Percentiles rank a stretch among this genome's conserved stretches.
Evolutionary conservation across 2,113 vertebrate species (phyloP).

Genomic region (Hypomesus transpacificus): DNA sequence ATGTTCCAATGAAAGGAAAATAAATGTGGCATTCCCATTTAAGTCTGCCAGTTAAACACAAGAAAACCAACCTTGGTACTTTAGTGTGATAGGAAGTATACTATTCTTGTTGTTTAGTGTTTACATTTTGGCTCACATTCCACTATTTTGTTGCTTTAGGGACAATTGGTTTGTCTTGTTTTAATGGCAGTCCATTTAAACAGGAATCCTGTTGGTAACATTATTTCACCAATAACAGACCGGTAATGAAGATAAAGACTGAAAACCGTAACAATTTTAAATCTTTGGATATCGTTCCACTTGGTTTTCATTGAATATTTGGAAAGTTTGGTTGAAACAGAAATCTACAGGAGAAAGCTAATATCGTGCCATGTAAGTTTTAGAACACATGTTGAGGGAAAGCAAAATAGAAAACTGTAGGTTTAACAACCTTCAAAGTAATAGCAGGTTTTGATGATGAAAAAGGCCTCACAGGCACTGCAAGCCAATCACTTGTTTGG

Average conservation of each 20-base stretch:
- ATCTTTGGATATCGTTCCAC: constrained; percentile 66
- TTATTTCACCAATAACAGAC: constrained; percentile 8
- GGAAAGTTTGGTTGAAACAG: constrained; percentile 47
- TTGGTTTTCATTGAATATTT: constrained; percentile 60
- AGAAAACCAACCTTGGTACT: background rate
- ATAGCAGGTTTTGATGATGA: constrained; percentile 25
- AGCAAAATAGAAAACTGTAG: constrained; percentile 26
- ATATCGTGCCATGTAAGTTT: constrained; percentile 17
- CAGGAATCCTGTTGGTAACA: constrained; percentile 21
- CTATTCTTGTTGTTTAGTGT: background rate
- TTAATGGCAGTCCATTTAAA: constrained; percentile 29
- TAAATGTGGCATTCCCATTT: constrained; percentile 14
- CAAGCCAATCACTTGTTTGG: constrained; percentile 7
- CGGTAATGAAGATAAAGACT: constrained; percentile 19
- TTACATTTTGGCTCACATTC: constrained; percentile 45
- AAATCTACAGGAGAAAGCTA: constrained; percentile 26
- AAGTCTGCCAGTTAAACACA: constrained; percentile 23
- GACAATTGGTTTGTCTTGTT: background rate
- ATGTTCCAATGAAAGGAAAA: constrained; percentile 38
- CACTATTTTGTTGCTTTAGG: constrained; percentile 23
- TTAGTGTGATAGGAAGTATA: background rate
- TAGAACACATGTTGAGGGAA: constrained; percentile 7
- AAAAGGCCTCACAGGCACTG: constrained; percentile 1
- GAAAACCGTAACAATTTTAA: constrained; percentile 43
- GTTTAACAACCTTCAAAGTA: constrained; percentile 18